phyloP scores from a whole-genome alignment of 2,113 vertebrate species.

The Copsychus sechellarum region DNA sequence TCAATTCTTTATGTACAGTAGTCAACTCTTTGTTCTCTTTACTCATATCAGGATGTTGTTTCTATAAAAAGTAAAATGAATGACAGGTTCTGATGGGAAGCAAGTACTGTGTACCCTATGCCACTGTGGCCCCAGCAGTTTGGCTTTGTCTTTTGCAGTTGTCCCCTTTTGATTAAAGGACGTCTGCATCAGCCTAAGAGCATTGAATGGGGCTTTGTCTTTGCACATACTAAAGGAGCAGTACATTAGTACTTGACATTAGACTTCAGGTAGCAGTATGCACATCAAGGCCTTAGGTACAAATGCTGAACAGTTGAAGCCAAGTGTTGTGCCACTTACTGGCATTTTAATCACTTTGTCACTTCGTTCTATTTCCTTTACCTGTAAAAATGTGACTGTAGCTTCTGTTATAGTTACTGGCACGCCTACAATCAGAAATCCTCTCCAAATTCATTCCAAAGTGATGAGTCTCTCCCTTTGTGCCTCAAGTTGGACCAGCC shows the following conservation, averaged over 20 bases:
- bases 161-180: not conserved
- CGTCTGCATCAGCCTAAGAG: not conserved
- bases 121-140: not conserved
- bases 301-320: not conserved
- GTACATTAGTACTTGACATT: not conserved
- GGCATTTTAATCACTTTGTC: not conserved
- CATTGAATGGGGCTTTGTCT: not conserved
- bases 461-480: accelerated
- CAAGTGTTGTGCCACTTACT: not conserved
- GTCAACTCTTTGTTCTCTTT: not conserved
- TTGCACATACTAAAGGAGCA: not conserved
- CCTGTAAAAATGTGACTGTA: not conserved
- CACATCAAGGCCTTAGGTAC: not conserved
- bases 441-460: not conserved
- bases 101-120: not conserved
- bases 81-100: not conserved
- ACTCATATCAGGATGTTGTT: not conserved
- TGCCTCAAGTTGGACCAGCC: accelerated
- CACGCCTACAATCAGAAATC: not conserved
- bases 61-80: not conserved
- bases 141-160: not conserved
- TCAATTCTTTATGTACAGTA: not conserved
- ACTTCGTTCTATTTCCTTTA: not conserved
- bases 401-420: not conserved
- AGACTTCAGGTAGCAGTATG: not conserved